Percentiles rank a stretch among this genome's conserved stretches.
Evolutionary conservation across 2,797 vertebrate genomes (phyloP).

Genomic region (Chrysocyon brachyurus): DNA sequence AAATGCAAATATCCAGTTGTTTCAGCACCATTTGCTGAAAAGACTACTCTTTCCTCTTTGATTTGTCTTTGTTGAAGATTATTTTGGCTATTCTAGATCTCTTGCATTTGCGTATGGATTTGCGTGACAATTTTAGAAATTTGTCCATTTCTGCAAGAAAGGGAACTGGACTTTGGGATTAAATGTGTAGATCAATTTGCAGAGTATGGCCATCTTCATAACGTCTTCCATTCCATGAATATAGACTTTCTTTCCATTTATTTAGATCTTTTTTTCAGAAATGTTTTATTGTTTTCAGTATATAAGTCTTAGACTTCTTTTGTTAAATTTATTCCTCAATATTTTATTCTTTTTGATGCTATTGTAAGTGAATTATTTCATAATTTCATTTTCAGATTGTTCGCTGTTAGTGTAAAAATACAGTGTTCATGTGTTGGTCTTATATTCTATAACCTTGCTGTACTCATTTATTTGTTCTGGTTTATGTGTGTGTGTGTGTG

Average conservation of each 20-base stretch:
- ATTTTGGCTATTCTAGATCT: neutral
- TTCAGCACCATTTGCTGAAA: neutral
- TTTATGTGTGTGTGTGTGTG: neutral
- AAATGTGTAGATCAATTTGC: neutral
- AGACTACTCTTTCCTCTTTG: neutral
- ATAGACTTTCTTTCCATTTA: neutral
- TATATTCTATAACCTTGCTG: neutral
- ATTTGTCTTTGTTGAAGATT: slow-evolving; percentile 16
- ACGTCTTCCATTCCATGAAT: neutral
- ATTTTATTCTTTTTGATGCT: neutral
- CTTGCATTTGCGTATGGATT: neutral
- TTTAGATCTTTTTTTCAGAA: slow-evolving; percentile 27
- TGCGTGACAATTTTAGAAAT: neutral
- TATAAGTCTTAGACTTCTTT: neutral
- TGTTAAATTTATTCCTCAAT: neutral
- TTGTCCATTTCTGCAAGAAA: neutral
- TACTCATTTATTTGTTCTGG: neutral
- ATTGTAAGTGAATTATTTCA: slow-evolving; percentile 11
- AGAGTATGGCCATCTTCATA: slow-evolving; percentile 40
- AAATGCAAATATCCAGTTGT: neutral
- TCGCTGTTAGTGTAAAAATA: neutral
- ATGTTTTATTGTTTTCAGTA: slow-evolving; percentile 11
- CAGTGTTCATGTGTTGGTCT: neutral
- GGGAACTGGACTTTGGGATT: neutral
- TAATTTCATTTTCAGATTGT: slow-evolving; percentile 58